phyloP scores from a whole-genome alignment of 2,888 invertebrate species.

The Adelphocoris suturalis region DNA sequence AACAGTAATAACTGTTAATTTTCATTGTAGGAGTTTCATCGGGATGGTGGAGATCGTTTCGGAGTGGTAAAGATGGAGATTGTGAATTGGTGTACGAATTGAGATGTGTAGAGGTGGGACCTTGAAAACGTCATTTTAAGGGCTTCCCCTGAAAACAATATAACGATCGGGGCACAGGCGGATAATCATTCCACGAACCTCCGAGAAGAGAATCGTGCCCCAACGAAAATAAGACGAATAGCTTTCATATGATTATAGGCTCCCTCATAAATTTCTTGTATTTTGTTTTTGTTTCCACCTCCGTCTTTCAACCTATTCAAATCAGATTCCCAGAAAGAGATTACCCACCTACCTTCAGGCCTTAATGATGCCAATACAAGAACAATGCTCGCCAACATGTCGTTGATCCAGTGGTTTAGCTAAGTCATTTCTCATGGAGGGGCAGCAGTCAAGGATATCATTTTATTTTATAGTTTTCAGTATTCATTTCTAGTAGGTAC shows the following conservation, averaged over 20 bases:
- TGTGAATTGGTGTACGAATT: not conserved
- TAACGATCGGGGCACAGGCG: not conserved
- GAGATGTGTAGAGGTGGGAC: not conserved
- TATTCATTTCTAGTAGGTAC: too few relatives aligned
- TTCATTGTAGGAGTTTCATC: too few relatives aligned
- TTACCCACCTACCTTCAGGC: not conserved
- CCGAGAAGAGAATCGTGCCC: constrained; percentile 15
- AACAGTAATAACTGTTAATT: too few relatives aligned
- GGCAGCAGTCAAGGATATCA: too few relatives aligned
- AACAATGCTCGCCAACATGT: not conserved
- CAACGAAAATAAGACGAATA: constrained; percentile 30
- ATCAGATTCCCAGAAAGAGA: not conserved
- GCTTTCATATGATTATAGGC: constrained; percentile 23
- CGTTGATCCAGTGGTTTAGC: too few relatives aligned
- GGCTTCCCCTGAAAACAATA: constrained; percentile 8
- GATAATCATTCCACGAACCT: constrained; percentile 3
- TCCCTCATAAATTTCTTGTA: not conserved
- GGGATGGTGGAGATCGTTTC: too few relatives aligned
- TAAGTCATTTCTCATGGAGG: too few relatives aligned
- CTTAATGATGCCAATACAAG: not conserved
- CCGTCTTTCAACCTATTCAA: not conserved
- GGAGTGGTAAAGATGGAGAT: too few relatives aligned
- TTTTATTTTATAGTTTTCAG: too few relatives aligned
- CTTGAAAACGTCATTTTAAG: constrained; percentile 31
- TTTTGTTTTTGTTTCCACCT: not conserved